These are phyloP conservation scores for Drosophila subpulchrella DNA, from an alignment of 1,140 invertebrate genomes.

Conservation along the genomic window DNA sequence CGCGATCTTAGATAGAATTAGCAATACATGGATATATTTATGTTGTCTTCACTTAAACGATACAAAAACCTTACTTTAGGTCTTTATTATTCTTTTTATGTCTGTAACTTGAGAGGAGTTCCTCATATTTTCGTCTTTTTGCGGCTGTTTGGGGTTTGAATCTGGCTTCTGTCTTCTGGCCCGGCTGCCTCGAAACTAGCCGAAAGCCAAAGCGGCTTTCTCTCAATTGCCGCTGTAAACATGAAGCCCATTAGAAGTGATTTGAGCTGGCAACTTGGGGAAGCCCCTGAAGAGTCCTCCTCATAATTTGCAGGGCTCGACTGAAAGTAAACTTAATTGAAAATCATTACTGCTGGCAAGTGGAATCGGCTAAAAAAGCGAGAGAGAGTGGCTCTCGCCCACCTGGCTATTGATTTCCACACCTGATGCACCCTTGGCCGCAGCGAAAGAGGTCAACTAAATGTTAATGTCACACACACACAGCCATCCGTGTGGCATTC, in stretches of 20 bases:
- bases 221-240: slow-evolving; percentile 84
- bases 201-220: slow-evolving; percentile 75
- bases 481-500: slow-evolving; percentile 12
- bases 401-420: slow-evolving; percentile 74
- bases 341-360: slow-evolving; percentile 65
- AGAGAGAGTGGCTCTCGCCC: background rate
- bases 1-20: too few species aligned
- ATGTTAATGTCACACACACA: slow-evolving; percentile 77
- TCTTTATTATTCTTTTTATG: slow-evolving; percentile 14
- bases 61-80: background rate
- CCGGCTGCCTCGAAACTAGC: slow-evolving; percentile 39
- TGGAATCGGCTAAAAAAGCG: background rate
- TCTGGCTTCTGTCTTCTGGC: slow-evolving; percentile 25
- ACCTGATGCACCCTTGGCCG: slow-evolving; percentile 75
- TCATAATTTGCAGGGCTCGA: slow-evolving; percentile 64
- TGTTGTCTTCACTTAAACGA: background rate
- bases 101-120: slow-evolving; percentile 55
- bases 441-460: slow-evolving; percentile 75
- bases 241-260: slow-evolving; percentile 83
- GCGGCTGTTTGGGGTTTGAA: slow-evolving; percentile 51
- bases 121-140: slow-evolving; percentile 19
- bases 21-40: too few species aligned
- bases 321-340: slow-evolving; percentile 72
- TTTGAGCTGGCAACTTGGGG: slow-evolving; percentile 74
- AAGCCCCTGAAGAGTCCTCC: slow-evolving; percentile 66